Evolutionary conservation across 2,797 vertebrate genomes (phyloP).

Genomic region (Sitta carolinensis): DNA sequence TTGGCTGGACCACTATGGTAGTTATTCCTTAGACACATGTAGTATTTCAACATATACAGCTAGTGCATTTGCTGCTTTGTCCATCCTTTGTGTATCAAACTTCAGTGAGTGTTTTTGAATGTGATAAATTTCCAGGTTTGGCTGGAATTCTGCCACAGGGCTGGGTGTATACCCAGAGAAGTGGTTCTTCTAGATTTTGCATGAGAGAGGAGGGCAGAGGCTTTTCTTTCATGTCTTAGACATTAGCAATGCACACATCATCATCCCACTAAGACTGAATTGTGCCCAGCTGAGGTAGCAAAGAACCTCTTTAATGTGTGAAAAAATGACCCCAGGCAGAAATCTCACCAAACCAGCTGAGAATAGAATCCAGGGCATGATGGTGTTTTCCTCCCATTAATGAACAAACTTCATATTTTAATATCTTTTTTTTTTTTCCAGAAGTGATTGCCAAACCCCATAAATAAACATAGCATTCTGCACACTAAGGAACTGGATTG

Average conservation of each 20-base stretch:
- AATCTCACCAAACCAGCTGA: not conserved
- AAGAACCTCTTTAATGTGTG: not conserved
- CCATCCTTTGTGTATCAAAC: not conserved
- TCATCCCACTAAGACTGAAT: not conserved
- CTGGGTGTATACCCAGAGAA: not conserved
- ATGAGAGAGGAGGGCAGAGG: not conserved
- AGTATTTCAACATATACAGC: constrained; percentile 16
- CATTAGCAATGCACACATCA: not conserved
- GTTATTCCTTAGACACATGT: not conserved
- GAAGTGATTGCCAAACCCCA: constrained; percentile 37
- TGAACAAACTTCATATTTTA: constrained; percentile 10
- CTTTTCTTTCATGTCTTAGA: not conserved
- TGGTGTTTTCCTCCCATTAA: constrained; percentile 5
- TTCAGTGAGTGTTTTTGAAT: not conserved
- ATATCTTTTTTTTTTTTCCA: constrained; percentile 46
- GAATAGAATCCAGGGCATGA: not conserved
- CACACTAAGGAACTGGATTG: constrained; percentile 55
- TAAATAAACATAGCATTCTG: constrained; percentile 60
- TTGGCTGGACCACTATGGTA: not conserved
- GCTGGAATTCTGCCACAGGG: not conserved
- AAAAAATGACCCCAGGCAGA: not conserved
- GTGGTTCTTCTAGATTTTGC: not conserved
- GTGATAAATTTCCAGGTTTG: constrained; percentile 2
- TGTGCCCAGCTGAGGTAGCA: not conserved
- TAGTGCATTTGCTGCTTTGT: not conserved